Evolutionary conservation across 2,797 vertebrate genomes (phyloP).

Genomic region (Melanotaenia maccullochi): DNA sequence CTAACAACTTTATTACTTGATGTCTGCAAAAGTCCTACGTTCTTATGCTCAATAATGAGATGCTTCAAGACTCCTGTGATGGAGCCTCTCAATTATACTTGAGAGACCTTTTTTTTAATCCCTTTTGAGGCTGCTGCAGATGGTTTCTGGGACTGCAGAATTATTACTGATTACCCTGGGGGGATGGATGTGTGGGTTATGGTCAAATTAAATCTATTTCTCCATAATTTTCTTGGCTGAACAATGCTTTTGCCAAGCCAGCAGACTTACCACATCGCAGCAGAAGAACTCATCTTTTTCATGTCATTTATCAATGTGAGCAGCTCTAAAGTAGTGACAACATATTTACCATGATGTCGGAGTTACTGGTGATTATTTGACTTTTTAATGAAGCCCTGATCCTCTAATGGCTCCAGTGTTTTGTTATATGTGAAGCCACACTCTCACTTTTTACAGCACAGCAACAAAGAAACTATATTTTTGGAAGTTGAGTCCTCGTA

Average conservation of each 20-base stretch:
- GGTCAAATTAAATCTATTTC: slow-evolving; percentile 3
- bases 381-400: too few species aligned
- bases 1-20: too few species aligned
- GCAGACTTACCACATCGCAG: not conserved
- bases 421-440: too few species aligned
- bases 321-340: not conserved
- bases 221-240: not conserved
- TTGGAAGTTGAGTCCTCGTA: too few species aligned
- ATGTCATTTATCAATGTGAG: not conserved
- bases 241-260: not conserved
- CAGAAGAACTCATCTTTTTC: not conserved
- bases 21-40: not conserved
- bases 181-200: not conserved
- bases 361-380: too few species aligned
- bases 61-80: not conserved
- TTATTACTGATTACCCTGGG: not conserved
- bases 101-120: not conserved
- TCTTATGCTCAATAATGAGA: not conserved
- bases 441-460: too few species aligned
- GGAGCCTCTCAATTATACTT: not conserved
- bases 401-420: too few species aligned
- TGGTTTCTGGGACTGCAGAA: not conserved
- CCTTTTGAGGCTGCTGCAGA: not conserved
- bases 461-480: too few species aligned
- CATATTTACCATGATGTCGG: too few species aligned